phyloP scores from a whole-genome alignment of 2,888 invertebrate genomes.

The Tenthredo notha region DNA sequence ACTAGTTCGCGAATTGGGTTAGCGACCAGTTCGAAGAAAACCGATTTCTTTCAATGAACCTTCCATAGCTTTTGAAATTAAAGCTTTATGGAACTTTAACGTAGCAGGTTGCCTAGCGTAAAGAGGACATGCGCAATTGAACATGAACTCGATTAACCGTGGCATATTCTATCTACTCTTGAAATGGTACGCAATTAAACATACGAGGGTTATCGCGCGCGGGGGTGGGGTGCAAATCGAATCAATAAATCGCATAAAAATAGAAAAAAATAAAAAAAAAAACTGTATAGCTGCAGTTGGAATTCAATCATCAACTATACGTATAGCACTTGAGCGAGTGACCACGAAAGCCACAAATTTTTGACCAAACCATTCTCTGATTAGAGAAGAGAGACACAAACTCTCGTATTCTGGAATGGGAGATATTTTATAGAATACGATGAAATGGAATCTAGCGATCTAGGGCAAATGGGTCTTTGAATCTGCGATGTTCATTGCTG shows the following conservation, averaged over 20 bases:
- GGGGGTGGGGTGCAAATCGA: background rate
- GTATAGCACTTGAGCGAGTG: background rate
- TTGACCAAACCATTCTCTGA: background rate
- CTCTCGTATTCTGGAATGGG: background rate
- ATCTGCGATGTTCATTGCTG: background rate
- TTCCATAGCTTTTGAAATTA: background rate
- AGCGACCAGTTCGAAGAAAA: background rate
- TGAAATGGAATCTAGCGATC: background rate
- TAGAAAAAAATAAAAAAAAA: background rate
- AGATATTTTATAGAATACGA: background rate
- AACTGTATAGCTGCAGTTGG: background rate
- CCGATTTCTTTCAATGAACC: background rate
- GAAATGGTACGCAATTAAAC: slow-evolving; percentile 31
- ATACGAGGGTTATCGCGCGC: slow-evolving; percentile 15
- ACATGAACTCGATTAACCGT: slow-evolving; percentile 38
- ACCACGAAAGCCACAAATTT: background rate
- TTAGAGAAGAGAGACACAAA: background rate
- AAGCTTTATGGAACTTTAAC: slow-evolving; percentile 11
- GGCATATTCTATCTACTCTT: slow-evolving; percentile 32
- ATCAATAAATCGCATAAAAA: background rate
- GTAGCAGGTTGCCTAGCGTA: background rate
- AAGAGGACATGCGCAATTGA: slow-evolving; percentile 43
- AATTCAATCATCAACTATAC: slow-evolving; percentile 4
- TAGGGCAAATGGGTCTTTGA: background rate
- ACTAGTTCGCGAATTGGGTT: background rate